These are phyloP conservation scores for Madoqua kirkii DNA, from an alignment of 2,113 vertebrate genomes.

Conservation along the genomic window DNA sequence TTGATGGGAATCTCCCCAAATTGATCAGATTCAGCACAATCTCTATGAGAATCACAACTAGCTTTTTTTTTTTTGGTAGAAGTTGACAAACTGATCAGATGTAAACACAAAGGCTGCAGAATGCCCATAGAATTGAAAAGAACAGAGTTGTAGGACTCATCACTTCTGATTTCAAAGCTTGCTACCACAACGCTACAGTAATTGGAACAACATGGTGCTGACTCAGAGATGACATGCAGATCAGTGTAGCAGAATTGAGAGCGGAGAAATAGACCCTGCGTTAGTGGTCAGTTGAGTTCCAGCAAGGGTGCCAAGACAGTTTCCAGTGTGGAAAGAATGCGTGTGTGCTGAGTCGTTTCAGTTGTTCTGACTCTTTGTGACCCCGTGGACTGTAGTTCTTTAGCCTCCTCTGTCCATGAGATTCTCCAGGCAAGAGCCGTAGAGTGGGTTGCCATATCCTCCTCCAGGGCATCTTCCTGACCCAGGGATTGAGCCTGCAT, in stretches of 20 bases:
- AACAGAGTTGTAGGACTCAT: background rate
- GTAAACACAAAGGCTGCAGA: background rate
- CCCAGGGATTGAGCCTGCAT: background rate
- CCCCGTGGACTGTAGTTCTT: background rate
- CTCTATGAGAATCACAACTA: background rate
- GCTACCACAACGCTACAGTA: background rate
- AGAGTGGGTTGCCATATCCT: background rate
- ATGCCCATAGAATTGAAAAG: background rate
- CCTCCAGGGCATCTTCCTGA: background rate
- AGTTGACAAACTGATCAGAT: background rate
- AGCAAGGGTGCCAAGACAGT: background rate
- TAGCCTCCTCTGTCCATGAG: background rate
- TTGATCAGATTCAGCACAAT: background rate
- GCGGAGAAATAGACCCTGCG: background rate
- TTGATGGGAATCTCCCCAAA: background rate
- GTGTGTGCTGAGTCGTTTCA: background rate
- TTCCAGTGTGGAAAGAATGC: background rate
- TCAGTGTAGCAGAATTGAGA: background rate
- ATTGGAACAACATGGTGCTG: background rate
- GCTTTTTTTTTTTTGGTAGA: background rate
- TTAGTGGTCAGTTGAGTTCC: background rate
- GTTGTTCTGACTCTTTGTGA: background rate
- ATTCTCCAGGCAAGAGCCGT: background rate
- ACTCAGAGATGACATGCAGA: background rate
- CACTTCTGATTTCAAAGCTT: background rate